Base-by-base conservation (phyloP, 2,888 invertebrate species). In the Dryococelus australis region DNA sequence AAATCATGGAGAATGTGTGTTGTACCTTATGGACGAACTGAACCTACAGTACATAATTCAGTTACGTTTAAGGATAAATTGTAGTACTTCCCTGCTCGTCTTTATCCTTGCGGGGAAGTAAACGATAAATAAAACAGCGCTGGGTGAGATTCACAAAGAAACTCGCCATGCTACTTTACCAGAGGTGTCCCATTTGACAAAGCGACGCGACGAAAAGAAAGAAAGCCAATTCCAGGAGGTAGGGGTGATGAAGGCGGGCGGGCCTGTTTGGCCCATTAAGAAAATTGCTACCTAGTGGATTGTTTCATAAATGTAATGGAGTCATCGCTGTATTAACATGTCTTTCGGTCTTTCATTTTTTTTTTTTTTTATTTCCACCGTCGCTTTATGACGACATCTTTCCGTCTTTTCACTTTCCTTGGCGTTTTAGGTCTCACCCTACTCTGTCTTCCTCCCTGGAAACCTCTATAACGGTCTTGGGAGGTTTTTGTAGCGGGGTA, bases 231-330 rank as follows among this genome's bases (percentile, higher is more conserved):
- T 65, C 65, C 65, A 65, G n/a, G 65, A 65, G 65, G 65, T 8
- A 65, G 65, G 65, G 65, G 16, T 16, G 65, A 65, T n/a, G 65
- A 65, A 65, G n/a, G 65, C 65, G 83, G 80, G 35, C 4, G 35
- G 83, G 28, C 16, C 83, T 83, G 83, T 27, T 83, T 83, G 43
- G 83, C 83, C 83, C 83, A 83, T 83, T 83, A 83, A 35, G 83
- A 83, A 83, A 83, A 83, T 83, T 83, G 83, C 83, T 83, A 43
- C 83, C 43, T 43, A 83, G 83, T 43, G 28, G 83, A 83, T 83
- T 83, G 83, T 83, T 83, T 83, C 83, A 83, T 83, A 83, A 83
- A 28, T 83, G 83, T 83, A 83, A 83, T 83, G 83, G 83, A 83
- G 83, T 83, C 35, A 83, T 83, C 83, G 83, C 83, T 5, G 83